Evolutionary conservation across 2,888 invertebrate species (phyloP), one percentile per base, ranked within the genome.

Genomic region (Ethmia dodecea): DNA sequence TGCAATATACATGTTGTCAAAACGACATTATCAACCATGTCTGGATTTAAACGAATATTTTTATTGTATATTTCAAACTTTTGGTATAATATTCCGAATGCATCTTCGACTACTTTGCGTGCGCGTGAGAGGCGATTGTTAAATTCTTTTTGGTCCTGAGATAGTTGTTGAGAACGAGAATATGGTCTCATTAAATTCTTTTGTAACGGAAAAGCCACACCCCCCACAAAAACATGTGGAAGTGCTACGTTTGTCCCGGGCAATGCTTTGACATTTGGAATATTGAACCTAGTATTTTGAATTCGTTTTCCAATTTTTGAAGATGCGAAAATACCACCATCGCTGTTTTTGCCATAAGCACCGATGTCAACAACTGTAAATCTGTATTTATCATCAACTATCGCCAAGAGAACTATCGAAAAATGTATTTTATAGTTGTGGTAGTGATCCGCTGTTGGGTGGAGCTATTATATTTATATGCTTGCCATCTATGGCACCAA

Each of bases 401-500:
- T 13, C 28, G 49, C 41, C 28, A 49, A n/a, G 13, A 50, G 39
- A 13, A 43, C 44, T 30, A 45, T 43, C 33, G 38, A 40, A 30
- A 42, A 42, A 26, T 31, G 28, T 31, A 40, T 37, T 38, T 46
- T 47, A 31, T 45, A 42, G 33, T 49, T 48, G 37, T 35, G 45
- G 31, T 38, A 44, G 36, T 25, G 34, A 34, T 8, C 45, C 43
- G 16, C 39, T 43, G 30, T 35, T 40, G 20, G 30, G 29, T 27
- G 50, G 40, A 24, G 40, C 37, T 15, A 37, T 33, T 33, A 50
- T 45, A 15, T 38, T 44, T 24, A 49, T 36, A 34, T 49, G 45
- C 33, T 45, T 50, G 27, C 45, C 47, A 28, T 47, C 47, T 12
- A 49, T 36, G 22, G 43, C 44, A 34, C 49, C 47, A 11, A 45